A percentile compares a stretch with the other conserved stretches of the same genome.
These are phyloP conservation scores for Bombyx huttoni DNA, from an alignment of 2,888 invertebrate species.

Conservation along the genomic window DNA sequence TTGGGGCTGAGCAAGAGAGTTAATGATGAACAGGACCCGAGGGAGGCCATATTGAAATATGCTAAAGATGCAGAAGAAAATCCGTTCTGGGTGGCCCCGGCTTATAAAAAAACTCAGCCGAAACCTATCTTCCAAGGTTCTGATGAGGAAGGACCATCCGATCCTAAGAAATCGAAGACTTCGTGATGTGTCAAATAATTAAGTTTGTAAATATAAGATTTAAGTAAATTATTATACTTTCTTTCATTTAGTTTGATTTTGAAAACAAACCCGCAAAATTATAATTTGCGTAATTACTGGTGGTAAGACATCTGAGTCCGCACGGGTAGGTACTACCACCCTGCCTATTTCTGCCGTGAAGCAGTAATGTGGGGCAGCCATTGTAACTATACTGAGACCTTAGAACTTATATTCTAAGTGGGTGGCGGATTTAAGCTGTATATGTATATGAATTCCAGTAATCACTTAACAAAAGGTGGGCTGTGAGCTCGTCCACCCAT, in stretches of 20 bases:
- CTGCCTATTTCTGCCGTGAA: too few relatives aligned
- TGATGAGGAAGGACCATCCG: constrained; percentile 63
- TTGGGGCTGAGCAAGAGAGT: constrained; percentile 93
- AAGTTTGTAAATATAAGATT: constrained; percentile 4
- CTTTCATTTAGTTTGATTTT: not conserved
- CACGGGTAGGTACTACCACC: too few relatives aligned
- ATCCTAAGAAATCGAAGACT: constrained; percentile 66
- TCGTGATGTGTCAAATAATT: constrained; percentile 8
- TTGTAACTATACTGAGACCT: too few relatives aligned
- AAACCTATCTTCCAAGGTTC: constrained; percentile 81
- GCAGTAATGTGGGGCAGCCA: too few relatives aligned
- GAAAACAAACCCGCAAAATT: too few relatives aligned
- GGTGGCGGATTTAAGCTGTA: too few relatives aligned
- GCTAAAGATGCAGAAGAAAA: constrained; percentile 96
- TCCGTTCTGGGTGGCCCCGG: constrained; percentile 97
- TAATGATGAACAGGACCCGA: constrained; percentile 93
- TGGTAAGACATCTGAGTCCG: too few relatives aligned
- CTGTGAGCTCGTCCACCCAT: too few relatives aligned
- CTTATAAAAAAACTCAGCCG: constrained; percentile 92
- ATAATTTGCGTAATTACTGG: too few relatives aligned
- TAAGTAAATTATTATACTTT: not conserved
- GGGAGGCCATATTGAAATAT: constrained; percentile 94
- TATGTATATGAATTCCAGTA: too few relatives aligned
- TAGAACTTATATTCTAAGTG: too few relatives aligned
- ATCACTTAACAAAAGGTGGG: too few relatives aligned